Conservation (phyloP, 2,113 vertebrate species). For the Gnathonemus longibarbis region DNA sequence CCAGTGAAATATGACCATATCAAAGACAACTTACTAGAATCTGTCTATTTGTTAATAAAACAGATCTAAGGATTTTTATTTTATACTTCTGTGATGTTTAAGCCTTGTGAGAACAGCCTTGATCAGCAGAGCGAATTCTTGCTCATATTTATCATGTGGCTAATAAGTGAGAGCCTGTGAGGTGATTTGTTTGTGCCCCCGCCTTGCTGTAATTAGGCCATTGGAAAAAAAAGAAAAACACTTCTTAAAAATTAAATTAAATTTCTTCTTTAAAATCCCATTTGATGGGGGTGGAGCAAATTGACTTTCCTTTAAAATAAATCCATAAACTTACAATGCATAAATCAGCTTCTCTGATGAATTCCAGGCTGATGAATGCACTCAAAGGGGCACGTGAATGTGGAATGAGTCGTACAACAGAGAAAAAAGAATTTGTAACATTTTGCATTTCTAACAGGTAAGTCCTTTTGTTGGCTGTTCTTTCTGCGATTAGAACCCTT, state of each 20-base stretch:
- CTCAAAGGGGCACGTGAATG: slow-evolving; percentile 12
- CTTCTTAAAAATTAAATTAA: slow-evolving; percentile 3
- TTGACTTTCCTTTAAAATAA: slow-evolving; percentile 22
- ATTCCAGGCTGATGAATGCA: slow-evolving; percentile 1
- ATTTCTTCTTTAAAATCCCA: slow-evolving; percentile 17
- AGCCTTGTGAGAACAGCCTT: not conserved
- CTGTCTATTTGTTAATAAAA: slow-evolving; percentile 2
- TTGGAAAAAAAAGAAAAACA: slow-evolving; percentile 4
- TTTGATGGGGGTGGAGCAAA: not conserved
- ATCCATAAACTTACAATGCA: slow-evolving; percentile 10
- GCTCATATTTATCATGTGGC: slow-evolving; percentile 1
- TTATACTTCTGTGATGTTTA: not conserved
- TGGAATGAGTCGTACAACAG: not conserved
- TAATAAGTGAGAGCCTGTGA: slow-evolving; percentile 9
- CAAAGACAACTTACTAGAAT: not conserved
- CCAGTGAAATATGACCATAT: not conserved
- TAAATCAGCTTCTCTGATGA: slow-evolving; percentile 18
- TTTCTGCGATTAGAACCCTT: not conserved
- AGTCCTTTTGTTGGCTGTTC: not conserved
- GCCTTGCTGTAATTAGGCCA: slow-evolving; percentile 19
- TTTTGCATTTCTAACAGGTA: not conserved
- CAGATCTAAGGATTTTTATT: not conserved
- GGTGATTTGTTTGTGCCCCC: slow-evolving; percentile 10
- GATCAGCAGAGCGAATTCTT: not conserved
- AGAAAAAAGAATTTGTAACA: not conserved